Percentiles rank a stretch among this genome's conserved stretches.
Evolutionary conservation across 2,888 invertebrate genomes (phyloP).

Genomic region (Euphydryas editha): DNA sequence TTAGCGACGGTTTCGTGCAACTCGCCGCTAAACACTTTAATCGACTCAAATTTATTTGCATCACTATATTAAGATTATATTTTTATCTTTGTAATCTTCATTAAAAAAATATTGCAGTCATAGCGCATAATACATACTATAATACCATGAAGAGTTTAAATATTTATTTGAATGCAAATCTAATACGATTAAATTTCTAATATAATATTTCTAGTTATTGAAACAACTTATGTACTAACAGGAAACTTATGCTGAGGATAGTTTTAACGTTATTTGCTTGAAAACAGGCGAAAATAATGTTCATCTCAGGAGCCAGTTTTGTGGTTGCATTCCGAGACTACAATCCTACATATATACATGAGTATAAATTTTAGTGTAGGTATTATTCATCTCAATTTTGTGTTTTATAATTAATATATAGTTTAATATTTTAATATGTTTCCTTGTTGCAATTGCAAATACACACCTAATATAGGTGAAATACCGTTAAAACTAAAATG

Average conservation of each 20-base stretch:
- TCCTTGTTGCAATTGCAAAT: not conserved
- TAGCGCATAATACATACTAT: too few species aligned
- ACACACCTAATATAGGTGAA: slow-evolving; percentile 28
- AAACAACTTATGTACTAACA: not conserved
- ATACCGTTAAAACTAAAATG: slow-evolving; percentile 27
- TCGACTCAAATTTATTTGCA: too few species aligned
- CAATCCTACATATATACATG: not conserved
- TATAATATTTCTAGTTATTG: not conserved
- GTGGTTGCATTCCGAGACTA: not conserved
- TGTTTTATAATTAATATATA: not conserved
- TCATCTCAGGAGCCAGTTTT: not conserved
- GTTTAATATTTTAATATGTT: not conserved
- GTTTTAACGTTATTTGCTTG: not conserved
- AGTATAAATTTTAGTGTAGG: too few species aligned
- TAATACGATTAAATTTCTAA: not conserved
- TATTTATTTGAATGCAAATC: not conserved
- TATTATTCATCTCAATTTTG: too few species aligned
- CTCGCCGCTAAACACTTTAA: too few species aligned
- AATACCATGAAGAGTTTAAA: not conserved
- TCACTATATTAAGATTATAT: too few species aligned
- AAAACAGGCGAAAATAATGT: not conserved
- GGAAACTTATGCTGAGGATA: not conserved
- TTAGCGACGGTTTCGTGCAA: too few species aligned
- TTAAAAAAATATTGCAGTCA: too few species aligned
- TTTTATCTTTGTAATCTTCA: too few species aligned